Conservation (phyloP, 2,113 vertebrate species). For the Pelmatolapia mariae region DNA sequence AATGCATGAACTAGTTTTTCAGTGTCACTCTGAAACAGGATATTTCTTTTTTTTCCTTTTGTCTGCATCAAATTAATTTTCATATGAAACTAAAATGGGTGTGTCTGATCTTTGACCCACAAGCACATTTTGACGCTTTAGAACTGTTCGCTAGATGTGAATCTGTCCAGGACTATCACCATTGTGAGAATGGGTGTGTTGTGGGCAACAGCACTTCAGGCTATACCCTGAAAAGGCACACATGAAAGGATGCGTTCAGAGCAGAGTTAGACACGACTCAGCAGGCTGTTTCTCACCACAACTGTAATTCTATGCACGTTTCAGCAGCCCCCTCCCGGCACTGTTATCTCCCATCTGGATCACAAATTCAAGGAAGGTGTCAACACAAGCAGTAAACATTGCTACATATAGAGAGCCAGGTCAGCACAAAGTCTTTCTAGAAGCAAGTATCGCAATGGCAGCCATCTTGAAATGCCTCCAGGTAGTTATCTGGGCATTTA, state of each 20-base stretch:
- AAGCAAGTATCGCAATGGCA: background rate
- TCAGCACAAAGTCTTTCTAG: background rate
- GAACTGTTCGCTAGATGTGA: background rate
- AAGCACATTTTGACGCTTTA: background rate
- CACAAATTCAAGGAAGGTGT: background rate
- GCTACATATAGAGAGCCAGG: background rate
- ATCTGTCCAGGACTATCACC: background rate
- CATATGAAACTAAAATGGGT: background rate
- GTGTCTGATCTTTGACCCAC: background rate
- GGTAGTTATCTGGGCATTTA: background rate
- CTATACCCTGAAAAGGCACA: conserved; percentile 24
- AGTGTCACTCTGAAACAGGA: background rate
- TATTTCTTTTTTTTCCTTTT: background rate
- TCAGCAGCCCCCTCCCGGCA: background rate
- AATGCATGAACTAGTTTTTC: background rate
- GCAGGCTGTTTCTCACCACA: background rate
- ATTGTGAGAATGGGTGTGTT: background rate
- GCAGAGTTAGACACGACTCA: conserved; percentile 13
- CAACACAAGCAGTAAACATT: background rate
- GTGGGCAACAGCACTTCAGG: conserved; percentile 19
- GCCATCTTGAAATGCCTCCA: background rate
- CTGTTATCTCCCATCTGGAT: background rate
- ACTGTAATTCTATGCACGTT: background rate
- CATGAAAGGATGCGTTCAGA: conserved; percentile 20
- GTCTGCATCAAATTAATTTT: background rate